phyloP scores from a whole-genome alignment of 2,113 vertebrate species.

The Tamias sibiricus region DNA sequence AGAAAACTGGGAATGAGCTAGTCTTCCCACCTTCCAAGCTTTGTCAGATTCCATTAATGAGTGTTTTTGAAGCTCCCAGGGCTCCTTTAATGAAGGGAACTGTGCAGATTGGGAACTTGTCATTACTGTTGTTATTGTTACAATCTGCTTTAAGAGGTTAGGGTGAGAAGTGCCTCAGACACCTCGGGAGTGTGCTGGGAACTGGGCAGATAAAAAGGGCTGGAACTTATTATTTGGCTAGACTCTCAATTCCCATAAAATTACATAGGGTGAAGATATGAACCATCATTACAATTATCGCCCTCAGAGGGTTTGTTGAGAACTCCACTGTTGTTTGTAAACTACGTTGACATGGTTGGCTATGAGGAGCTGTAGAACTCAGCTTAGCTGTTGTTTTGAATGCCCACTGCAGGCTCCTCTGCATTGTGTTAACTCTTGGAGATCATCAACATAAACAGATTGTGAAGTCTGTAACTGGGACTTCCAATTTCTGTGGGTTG shows the following conservation, averaged over 20 bases:
- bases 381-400: conserved; percentile 29
- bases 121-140: conserved; percentile 79
- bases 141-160: conserved; percentile 74
- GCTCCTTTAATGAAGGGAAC: conserved; percentile 76
- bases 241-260: conserved; percentile 81
- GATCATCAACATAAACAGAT: conserved; percentile 33
- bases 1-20: conserved; percentile 55
- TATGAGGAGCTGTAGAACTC: not conserved
- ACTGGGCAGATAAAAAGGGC: conserved; percentile 79
- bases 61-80: conserved; percentile 75
- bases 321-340: conserved; percentile 67
- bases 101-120: conserved; percentile 76
- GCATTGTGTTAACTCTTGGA: conserved; percentile 49
- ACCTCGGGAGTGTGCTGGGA: conserved; percentile 79
- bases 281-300: conserved; percentile 80
- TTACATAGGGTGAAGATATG: conserved; percentile 80
- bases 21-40: conserved; percentile 67
- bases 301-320: conserved; percentile 67
- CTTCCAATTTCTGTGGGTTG: conserved; percentile 35
- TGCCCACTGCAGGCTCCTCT: conserved; percentile 2
- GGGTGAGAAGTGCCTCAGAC: conserved; percentile 78
- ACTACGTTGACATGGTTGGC: conserved; percentile 36
- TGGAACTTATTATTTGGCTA: conserved; percentile 81
- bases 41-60: conserved; percentile 80
- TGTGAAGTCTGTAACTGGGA: conserved; percentile 14